These are phyloP conservation scores for Epicauta chinensis DNA, from an alignment of 1,140 invertebrate genomes.

Conservation along the genomic window DNA sequence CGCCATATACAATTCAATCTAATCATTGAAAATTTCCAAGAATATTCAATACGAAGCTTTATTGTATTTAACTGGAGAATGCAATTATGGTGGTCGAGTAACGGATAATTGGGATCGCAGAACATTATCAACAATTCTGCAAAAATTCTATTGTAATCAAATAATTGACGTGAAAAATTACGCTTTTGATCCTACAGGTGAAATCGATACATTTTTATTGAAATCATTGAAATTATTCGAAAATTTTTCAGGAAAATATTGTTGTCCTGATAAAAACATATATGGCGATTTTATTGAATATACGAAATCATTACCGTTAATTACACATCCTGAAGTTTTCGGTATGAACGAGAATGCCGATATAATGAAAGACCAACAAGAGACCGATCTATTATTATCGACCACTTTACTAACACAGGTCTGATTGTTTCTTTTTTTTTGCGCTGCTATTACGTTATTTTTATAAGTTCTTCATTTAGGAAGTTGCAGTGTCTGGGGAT, in stretches of 20 bases:
- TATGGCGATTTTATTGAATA: conserved; percentile 72
- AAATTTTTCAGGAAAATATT: conserved; percentile 56
- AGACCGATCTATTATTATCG: conserved; percentile 72
- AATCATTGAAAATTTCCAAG: too few species aligned
- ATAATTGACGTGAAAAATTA: conserved; percentile 51
- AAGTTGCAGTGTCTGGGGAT: conserved; percentile 40
- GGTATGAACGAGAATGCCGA: conserved; percentile 93
- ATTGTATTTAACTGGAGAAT: conserved; percentile 87
- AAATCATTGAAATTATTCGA: background rate
- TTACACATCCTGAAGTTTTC: conserved; percentile 79
- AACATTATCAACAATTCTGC: conserved; percentile 75
- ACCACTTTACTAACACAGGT: conserved; percentile 83
- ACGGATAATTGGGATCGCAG: conserved; percentile 93
- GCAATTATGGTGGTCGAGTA: conserved; percentile 93
- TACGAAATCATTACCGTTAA: conserved; percentile 69
- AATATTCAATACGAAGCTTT: conserved; percentile 86
- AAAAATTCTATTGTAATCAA: conserved; percentile 68
- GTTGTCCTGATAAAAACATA: conserved; percentile 66
- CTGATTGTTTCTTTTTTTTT: background rate
- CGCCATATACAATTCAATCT: too few species aligned
- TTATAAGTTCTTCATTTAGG: conserved; percentile 22
- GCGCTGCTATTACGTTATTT: background rate
- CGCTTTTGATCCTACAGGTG: conserved; percentile 55
- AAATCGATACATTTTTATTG: conserved; percentile 10
- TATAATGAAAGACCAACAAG: conserved; percentile 88